Evolutionary conservation across 2,797 vertebrate genomes (phyloP).

Genomic region (Acanthurus leucopareius): DNA sequence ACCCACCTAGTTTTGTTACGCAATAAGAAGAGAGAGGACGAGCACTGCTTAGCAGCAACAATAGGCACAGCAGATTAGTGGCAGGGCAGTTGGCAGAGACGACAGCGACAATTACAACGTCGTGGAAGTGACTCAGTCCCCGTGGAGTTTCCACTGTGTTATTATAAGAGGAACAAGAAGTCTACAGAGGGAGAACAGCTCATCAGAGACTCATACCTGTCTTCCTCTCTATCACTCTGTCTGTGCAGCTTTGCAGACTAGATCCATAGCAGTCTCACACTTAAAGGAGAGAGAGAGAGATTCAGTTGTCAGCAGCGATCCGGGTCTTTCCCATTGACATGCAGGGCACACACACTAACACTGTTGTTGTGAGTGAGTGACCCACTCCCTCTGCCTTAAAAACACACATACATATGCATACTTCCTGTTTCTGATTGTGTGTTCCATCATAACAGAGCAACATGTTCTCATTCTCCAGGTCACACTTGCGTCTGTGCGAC

Average conservation of each 20-base stretch:
- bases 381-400: not conserved
- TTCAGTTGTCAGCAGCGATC: conserved; percentile 58
- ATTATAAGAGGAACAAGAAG: conserved; percentile 7
- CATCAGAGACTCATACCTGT: not conserved
- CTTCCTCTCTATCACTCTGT: not conserved
- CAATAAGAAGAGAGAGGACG: conserved; percentile 69
- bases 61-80: conserved; percentile 63
- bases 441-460: not conserved
- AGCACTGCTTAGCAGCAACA: conserved; percentile 65
- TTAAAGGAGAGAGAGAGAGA: not conserved
- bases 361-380: conserved; percentile 38
- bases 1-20: conserved; percentile 74
- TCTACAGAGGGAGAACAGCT: conserved; percentile 6
- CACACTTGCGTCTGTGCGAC: not conserved
- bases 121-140: conserved; percentile 51
- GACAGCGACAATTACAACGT: conserved; percentile 32
- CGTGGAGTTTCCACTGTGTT: conserved; percentile 27
- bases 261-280: not conserved
- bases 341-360: conserved; percentile 60
- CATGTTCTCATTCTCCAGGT: not conserved
- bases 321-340: conserved; percentile 65
- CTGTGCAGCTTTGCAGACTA: not conserved
- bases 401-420: not conserved
- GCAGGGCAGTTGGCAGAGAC: conserved; percentile 29
- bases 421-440: conserved; percentile 2